These are phyloP conservation scores for Amniataba percoides DNA, from an alignment of 2,797 vertebrate species.

Conservation along the genomic window DNA sequence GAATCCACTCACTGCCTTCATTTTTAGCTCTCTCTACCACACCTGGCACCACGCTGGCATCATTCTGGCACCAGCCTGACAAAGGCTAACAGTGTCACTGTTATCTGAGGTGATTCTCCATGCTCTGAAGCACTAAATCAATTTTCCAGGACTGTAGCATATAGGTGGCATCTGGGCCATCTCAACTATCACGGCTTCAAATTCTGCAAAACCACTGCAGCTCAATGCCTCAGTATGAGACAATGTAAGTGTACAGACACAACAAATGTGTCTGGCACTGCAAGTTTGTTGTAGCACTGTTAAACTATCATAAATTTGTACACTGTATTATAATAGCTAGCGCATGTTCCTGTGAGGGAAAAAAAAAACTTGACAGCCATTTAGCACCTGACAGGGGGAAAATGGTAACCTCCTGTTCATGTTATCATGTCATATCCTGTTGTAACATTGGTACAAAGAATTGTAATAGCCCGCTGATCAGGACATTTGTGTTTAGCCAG, in stretches of 20 bases:
- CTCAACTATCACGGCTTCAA: constrained; percentile 41
- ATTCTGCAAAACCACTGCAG: constrained; percentile 36
- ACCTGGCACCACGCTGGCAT: constrained; percentile 74
- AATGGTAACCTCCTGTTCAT: constrained; percentile 42
- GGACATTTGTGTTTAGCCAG: constrained; percentile 74
- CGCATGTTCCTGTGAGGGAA: constrained; percentile 12
- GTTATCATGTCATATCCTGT: constrained; percentile 50
- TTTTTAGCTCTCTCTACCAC: constrained; percentile 67
- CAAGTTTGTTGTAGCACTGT: constrained; percentile 17
- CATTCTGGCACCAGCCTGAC: constrained; percentile 66
- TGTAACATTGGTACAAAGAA: constrained; percentile 54
- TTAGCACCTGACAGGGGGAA: constrained; percentile 48
- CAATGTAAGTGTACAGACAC: neutral
- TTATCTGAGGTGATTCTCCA: constrained; percentile 72
- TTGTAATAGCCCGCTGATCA: constrained; percentile 60
- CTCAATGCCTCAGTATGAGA: constrained; percentile 24
- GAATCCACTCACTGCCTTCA: constrained; percentile 63
- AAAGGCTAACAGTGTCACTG: constrained; percentile 62
- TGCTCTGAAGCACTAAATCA: constrained; percentile 75
- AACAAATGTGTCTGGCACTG: constrained; percentile 3
- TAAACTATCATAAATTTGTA: constrained; percentile 13
- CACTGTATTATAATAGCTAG: constrained; percentile 6
- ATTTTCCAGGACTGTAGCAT: constrained; percentile 64
- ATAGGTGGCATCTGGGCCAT: constrained; percentile 60
- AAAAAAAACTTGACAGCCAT: constrained; percentile 35